Evolutionary conservation across 2,797 vertebrate genomes (phyloP).

Genomic region (Paedocypris micromegethes): DNA sequence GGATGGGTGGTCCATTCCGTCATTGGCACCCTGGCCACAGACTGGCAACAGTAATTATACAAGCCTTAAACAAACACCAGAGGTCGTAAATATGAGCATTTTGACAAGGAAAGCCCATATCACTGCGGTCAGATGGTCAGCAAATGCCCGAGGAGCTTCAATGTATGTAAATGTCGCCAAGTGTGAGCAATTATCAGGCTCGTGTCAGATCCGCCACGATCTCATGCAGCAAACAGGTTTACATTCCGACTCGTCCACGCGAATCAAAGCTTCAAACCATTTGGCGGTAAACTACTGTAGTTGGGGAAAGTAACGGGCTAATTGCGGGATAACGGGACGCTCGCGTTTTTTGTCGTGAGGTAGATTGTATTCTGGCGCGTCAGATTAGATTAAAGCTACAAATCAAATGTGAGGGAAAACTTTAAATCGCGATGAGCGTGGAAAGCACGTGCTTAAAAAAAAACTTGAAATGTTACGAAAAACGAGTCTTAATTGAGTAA

Average conservation of each 20-base stretch:
- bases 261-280: background rate
- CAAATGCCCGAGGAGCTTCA: conserved; percentile 15
- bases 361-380: no score
- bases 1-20: conserved; percentile 27
- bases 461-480: no score
- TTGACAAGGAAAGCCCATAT: conserved; percentile 10
- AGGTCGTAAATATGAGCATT: background rate
- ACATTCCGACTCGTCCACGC: background rate
- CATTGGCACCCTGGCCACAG: conserved; percentile 15
- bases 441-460: no score
- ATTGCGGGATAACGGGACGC: no score
- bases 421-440: no score
- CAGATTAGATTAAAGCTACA: no score
- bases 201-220: conserved; percentile 39
- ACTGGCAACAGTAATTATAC: conserved; percentile 16
- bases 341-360: no score
- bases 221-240: conserved; percentile 10
- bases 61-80: conserved; percentile 2
- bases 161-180: conserved; percentile 18
- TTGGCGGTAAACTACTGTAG: no score
- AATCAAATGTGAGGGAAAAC: no score
- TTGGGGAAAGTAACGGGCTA: no score
- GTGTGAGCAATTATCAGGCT: conserved; percentile 28
- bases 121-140: conserved; percentile 26
- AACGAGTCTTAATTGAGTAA: no score